Base-by-base conservation (phyloP, 2,888 invertebrate species). In the Callinectes sapidus region DNA sequence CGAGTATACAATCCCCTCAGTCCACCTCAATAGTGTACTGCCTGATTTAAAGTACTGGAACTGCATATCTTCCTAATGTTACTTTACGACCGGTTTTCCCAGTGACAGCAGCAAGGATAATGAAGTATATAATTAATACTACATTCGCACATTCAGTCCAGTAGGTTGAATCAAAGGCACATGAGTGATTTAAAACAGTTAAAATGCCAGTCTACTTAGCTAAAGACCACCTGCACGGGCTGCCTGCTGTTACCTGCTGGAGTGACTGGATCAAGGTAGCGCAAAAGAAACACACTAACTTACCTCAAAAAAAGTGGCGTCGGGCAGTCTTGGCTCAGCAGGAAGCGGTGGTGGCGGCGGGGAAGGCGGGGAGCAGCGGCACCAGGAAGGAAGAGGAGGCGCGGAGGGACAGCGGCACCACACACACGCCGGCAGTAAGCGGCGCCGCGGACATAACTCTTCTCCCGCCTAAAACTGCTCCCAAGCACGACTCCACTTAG, bases 401-500 rank as follows among this genome's bases (percentile, higher is more conserved):
- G 35, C 16, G 71, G 71, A 5, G 2, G 81, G 14, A 2, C 81
- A 81, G 18, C 81, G 28, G 35, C 81, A 81, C 81, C 35, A 16
- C 81, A 81, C 81, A 81, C 81, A 81, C 81, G 35, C 81, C 35
- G 81, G 32, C 35, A 35, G 35, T 32, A 3, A 35, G 35, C 35
- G 35, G 81, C 35, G 81, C 81, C 81, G 16, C 32, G 81, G 35
- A 35, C 81, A 81, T 81, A 81, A 81, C 81, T 81, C 81, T 81
- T 10, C 81, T 81, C 35, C 81, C 35, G 35, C 35, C 35, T 81
- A 81, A 81, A 16, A 81, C 81, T 81, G n/a, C 28, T 81, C 18
- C 18, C 35, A n/a, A 81, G 35, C 81, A 81, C 81, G 81, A 81
- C 81, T 81, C 81, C 81, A 81, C 81, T 81, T 81, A 81, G 35